Conservation (phyloP, 2,888 invertebrate genomes). For the Eristalinus sepulchralis region DNA sequence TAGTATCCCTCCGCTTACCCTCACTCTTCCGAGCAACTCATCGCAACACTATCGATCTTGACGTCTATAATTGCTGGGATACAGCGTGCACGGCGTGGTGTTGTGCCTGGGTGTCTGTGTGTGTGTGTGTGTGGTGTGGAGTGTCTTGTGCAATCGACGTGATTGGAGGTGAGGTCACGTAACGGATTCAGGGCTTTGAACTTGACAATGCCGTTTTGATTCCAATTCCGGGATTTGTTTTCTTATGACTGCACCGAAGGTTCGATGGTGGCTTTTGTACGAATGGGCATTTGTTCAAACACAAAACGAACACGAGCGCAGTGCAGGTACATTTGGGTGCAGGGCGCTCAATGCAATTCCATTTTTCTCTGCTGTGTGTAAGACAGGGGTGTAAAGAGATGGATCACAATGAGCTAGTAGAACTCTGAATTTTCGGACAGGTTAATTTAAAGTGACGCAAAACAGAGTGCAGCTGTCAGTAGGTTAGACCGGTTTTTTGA, state of each 20-base stretch:
- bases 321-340: neutral
- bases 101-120: slow-evolving; percentile 13
- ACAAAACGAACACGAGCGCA: neutral
- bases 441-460: no score
- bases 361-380: no score
- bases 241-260: slow-evolving; percentile 49
- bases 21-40: slow-evolving; percentile 25
- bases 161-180: slow-evolving; percentile 67
- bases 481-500: no score
- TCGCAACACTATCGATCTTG: slow-evolving; percentile 60
- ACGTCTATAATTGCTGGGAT: slow-evolving; percentile 59
- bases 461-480: no score
- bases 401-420: no score
- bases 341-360: neutral
- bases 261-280: neutral
- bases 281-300: neutral
- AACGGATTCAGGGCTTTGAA: slow-evolving; percentile 71
- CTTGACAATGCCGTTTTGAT: slow-evolving; percentile 68
- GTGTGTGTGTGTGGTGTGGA: slow-evolving; percentile 5
- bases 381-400: no score
- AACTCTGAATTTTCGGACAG: no score
- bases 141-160: slow-evolving; percentile 51
- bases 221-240: slow-evolving; percentile 55
- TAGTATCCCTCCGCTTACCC: neutral
- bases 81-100: slow-evolving; percentile 9